phyloP scores from a whole-genome alignment of 2,888 invertebrate genomes.

The Cataglyphis albicans region DNA sequence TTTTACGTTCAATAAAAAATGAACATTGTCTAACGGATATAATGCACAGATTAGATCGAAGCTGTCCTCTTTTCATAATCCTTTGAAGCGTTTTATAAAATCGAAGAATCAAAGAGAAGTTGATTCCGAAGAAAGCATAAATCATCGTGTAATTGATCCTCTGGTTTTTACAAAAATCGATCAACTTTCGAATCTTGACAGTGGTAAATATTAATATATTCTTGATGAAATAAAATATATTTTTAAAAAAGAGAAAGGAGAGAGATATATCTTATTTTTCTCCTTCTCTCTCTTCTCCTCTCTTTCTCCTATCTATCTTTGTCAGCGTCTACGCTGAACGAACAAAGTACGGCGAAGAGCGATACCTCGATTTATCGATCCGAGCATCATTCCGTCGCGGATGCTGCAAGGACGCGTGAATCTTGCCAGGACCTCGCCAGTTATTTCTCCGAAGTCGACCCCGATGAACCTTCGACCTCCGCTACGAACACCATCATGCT shows the following conservation, averaged over 20 bases:
- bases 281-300: not conserved
- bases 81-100: conserved; percentile 76
- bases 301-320: not conserved
- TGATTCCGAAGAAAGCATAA: conserved; percentile 26
- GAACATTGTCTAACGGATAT: conserved; percentile 54
- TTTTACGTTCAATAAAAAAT: conserved; percentile 5
- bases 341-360: conserved; percentile 47
- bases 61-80: conserved; percentile 73
- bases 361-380: conserved; percentile 47
- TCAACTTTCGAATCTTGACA: not conserved
- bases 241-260: not conserved
- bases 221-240: not conserved
- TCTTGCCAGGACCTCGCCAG: conserved; percentile 43
- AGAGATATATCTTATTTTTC: not conserved
- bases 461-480: conserved; percentile 65
- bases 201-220: conserved; percentile 15
- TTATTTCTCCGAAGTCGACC: conserved; percentile 56
- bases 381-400: conserved; percentile 46
- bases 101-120: conserved; percentile 58
- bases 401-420: conserved; percentile 55
- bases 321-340: conserved; percentile 59
- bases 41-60: conserved; percentile 75
- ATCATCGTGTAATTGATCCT: not conserved
- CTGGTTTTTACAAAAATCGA: not conserved
- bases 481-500: conserved; percentile 37